phyloP scores from a whole-genome alignment of 2,888 invertebrate genomes.

The Anagyrus pseudococci region DNA sequence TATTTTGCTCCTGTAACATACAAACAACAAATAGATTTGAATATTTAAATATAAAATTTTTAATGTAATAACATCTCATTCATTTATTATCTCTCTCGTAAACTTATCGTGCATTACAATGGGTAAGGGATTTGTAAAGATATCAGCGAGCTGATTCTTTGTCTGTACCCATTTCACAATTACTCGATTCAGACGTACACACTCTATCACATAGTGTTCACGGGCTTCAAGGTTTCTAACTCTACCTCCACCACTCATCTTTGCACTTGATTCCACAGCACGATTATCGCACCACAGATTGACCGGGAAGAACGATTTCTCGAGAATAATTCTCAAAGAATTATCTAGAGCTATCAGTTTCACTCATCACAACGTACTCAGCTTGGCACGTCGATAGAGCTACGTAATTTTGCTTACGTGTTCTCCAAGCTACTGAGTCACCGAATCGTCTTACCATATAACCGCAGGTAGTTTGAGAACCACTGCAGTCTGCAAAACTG shows the following conservation, averaged over 20 bases:
- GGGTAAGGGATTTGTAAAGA: no score
- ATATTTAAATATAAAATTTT: no score
- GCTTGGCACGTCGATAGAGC: constrained; percentile 32
- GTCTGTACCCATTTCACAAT: no score
- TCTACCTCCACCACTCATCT: constrained; percentile 27
- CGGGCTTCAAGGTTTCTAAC: no score
- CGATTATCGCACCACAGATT: constrained; percentile 41
- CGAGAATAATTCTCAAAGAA: constrained; percentile 32
- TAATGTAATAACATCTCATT: no score
- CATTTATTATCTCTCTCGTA: no score
- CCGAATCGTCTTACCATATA: not conserved
- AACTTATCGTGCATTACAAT: no score
- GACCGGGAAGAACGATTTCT: constrained; percentile 29
- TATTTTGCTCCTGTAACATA: no score
- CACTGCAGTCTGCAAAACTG: constrained; percentile 20
- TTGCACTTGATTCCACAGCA: constrained; percentile 29
- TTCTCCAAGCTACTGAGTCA: constrained; percentile 19
- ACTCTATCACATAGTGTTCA: no score
- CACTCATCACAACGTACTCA: constrained; percentile 5
- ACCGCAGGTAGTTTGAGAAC: constrained; percentile 21
- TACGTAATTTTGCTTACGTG: constrained; percentile 22
- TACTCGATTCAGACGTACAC: no score
- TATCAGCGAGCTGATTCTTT: no score
- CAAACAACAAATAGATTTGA: no score
- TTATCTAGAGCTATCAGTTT: constrained; percentile 14